Percentiles rank a stretch among this genome's conserved stretches.
Evolutionary conservation across 2,888 invertebrate genomes (phyloP).

Genomic region (Torymus aiolomorphi): DNA sequence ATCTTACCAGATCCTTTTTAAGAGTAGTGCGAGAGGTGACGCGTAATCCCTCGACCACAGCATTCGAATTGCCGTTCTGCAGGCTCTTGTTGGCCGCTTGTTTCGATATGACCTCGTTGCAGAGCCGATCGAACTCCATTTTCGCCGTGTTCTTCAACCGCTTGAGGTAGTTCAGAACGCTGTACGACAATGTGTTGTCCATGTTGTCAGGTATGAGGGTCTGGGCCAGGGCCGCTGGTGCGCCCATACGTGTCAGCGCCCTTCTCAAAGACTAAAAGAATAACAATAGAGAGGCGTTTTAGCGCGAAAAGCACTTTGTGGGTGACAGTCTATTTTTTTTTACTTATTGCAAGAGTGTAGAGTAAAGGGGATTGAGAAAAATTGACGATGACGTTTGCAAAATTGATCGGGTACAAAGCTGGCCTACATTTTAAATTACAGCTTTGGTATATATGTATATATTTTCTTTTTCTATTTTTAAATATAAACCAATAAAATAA

Average conservation of each 20-base stretch:
- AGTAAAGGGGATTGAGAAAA: background rate
- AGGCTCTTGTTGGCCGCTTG: conserved; percentile 74
- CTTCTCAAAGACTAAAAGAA: conserved; percentile 86
- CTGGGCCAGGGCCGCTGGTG: conserved; percentile 87
- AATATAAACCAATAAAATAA: too few species aligned
- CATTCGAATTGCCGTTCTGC: conserved; percentile 73
- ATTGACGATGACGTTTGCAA: too few species aligned
- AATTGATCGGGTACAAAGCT: too few species aligned
- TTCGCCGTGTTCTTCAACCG: conserved; percentile 96
- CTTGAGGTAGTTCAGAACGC: conserved; percentile 95
- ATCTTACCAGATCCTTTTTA: conserved; percentile 85
- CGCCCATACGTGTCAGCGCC: conserved; percentile 93
- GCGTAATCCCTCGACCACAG: conserved; percentile 85
- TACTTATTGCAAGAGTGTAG: background rate
- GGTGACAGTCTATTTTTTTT: too few species aligned
- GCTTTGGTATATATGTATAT: too few species aligned
- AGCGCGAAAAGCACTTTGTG: too few species aligned
- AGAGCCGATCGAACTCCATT: conserved; percentile 91
- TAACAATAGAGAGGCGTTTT: background rate
- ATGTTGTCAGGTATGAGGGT: conserved; percentile 93
- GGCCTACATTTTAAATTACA: too few species aligned
- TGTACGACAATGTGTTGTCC: conserved; percentile 94
- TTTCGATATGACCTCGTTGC: conserved; percentile 86
- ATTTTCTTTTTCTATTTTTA: too few species aligned
- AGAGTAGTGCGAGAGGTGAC: conserved; percentile 84